Evolutionary conservation across 2,113 vertebrate genomes (phyloP), one percentile per base, ranked within the genome.

Genomic region (Numenius arquata): DNA sequence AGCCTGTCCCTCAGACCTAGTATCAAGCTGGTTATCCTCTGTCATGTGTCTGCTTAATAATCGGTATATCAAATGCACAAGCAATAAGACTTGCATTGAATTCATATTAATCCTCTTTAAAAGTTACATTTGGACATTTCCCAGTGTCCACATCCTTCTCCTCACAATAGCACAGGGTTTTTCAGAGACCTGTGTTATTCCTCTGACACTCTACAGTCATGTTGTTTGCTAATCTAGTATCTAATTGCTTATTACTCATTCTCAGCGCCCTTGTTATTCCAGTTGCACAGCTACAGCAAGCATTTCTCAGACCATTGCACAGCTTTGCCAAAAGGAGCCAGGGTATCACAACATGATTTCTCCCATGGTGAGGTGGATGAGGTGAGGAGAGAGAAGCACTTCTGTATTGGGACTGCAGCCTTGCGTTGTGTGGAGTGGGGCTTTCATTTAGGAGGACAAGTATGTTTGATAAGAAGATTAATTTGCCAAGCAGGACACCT

Each of bases 341-440:
- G 26, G 9, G 36, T 30, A 9, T 32, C 41, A 68, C 62, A 68
- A 32, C 26, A 29, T 7, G 7, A 23, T 7, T 11, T 75, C 4
- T 50, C 15, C 47, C 5, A 4, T 22, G 47, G 21, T 13, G 40
- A 43, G 21, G 70, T 12, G 25, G 45, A 45, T 29, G 48, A 62
- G 22, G 10, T 25, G 38, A 25, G 50, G 20, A 40, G 36, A 74
- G 22, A 62, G 38, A 45, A 43, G 9, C 7, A 15, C 43, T 75
- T 41, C 62, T 50, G 8, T 15, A 12, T 6, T 27, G 47, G n/a
- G 45, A 18, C 25, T 62, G 47, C 55, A 62, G 90, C 22, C 25
- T 47, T 26, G 48, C 0, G 1, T 15, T 21, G 18, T 63, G 36
- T 11, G 14, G 12, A 25, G 6, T 6, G 4, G 45, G 34, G 4